These are phyloP conservation scores for Sebastes taczanowskii DNA, from an alignment of 2,797 vertebrate genomes.

Conservation along the genomic window DNA sequence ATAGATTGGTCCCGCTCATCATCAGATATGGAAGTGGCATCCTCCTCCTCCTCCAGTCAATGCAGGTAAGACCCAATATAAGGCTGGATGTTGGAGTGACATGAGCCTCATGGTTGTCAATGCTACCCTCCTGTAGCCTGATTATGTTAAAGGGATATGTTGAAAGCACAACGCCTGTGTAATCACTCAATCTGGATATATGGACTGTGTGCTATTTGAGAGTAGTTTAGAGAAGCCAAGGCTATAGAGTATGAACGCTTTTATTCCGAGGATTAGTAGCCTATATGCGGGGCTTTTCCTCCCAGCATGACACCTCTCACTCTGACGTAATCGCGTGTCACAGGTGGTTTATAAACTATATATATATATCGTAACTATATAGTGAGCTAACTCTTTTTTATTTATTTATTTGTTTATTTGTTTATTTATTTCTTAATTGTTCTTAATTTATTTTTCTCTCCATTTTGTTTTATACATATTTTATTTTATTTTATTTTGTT, in stretches of 20 bases:
- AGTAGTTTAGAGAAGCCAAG: not conserved
- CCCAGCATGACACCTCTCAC: not conserved
- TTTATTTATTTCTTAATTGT: too few species aligned
- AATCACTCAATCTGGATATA: not conserved
- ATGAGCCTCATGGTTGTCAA: conserved; percentile 14
- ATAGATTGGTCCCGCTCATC: not conserved
- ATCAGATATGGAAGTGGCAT: conserved; percentile 51
- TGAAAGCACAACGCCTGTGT: not conserved
- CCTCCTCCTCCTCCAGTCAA: conserved; percentile 26
- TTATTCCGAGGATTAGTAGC: conserved; percentile 37
- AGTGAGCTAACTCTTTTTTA: not conserved
- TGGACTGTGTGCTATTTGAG: not conserved
- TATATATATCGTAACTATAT: not conserved
- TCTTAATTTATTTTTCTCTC: too few species aligned
- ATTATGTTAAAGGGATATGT: not conserved
- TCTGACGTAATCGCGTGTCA: conserved; percentile 24
- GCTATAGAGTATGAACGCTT: not conserved
- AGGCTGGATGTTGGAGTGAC: not conserved
- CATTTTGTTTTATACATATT: too few species aligned
- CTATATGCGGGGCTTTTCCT: not conserved
- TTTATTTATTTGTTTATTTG: too few species aligned
- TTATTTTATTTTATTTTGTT: too few species aligned
- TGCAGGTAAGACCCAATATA: conserved; percentile 73
- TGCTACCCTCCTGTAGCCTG: not conserved
- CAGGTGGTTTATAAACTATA: conserved; percentile 19